phyloP scores from a whole-genome alignment of 2,797 vertebrate genomes.

The Rhinatrema bivittatum region DNA sequence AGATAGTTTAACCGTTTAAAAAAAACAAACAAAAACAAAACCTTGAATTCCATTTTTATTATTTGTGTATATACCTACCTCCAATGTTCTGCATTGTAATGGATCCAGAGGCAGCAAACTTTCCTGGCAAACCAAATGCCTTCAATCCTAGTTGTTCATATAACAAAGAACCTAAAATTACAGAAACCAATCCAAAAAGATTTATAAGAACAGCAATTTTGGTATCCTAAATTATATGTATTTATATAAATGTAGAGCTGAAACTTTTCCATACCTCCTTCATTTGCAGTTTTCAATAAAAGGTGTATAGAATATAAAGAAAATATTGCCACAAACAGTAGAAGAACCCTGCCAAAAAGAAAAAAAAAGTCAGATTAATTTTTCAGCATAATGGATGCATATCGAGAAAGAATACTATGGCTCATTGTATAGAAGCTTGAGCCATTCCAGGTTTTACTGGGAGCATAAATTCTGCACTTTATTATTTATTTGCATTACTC shows the following conservation, averaged over 20 bases:
- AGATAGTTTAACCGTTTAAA: too few species aligned
- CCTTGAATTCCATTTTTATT: too few species aligned
- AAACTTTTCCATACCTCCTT: conserved; percentile 77
- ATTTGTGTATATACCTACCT: too few species aligned
- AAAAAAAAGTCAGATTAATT: conserved; percentile 1
- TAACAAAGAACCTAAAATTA: conserved; percentile 72
- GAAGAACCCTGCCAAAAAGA: conserved; percentile 70
- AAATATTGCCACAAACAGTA: conserved; percentile 79
- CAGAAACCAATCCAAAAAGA: neutral
- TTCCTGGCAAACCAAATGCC: conserved; percentile 87
- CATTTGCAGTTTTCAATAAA: conserved; percentile 92
- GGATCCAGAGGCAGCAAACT: conserved; percentile 86
- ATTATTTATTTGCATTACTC: too few species aligned
- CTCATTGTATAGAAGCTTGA: too few species aligned
- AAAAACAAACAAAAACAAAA: too few species aligned
- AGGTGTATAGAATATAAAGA: conserved; percentile 96
- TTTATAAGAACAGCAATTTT: neutral
- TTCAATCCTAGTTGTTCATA: conserved; percentile 92
- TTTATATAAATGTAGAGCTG: neutral
- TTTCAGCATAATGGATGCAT: too few species aligned
- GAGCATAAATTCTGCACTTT: too few species aligned
- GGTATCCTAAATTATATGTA: neutral
- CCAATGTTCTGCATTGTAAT: conserved; percentile 97
- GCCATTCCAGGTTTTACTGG: too few species aligned
- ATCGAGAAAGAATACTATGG: too few species aligned